Evolutionary conservation across 2,888 invertebrate genomes (phyloP).

Genomic region (Erpobdella octoculata): DNA sequence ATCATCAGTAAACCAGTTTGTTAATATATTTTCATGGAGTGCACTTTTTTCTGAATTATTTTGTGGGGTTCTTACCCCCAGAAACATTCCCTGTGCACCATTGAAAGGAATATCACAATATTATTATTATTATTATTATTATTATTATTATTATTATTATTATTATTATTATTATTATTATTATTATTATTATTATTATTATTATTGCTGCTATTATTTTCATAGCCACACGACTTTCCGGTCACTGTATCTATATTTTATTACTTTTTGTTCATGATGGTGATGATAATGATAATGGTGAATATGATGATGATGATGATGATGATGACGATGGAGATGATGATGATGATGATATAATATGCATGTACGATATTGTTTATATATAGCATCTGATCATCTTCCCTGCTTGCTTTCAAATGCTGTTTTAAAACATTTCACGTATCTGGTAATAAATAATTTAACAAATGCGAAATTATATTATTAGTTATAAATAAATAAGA

Average conservation of each 20-base stretch:
- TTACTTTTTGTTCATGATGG: not conserved
- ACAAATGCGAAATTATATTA: not conserved
- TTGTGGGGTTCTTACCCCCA: no score
- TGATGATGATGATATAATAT: not conserved
- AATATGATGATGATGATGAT: not conserved
- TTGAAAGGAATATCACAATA: no score
- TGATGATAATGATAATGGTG: not conserved
- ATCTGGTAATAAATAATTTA: not conserved
- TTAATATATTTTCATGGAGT: no score
- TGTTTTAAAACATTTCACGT: not conserved
- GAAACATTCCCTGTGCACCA: no score
- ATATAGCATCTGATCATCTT: not conserved
- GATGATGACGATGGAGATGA: not conserved
- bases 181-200: not conserved
- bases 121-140: no score
- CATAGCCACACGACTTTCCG: not conserved
- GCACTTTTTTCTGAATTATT: no score
- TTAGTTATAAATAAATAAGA: not conserved
- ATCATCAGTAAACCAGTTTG: no score
- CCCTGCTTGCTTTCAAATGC: not conserved
- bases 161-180: not conserved
- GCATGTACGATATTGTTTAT: not conserved
- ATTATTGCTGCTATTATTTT: not conserved
- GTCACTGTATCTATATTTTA: not conserved
- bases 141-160: not conserved